A percentile compares a stretch with the other conserved stretches of the same genome.
Conservation (phyloP, 2,113 vertebrate species). For the Onychostruthus taczanowskii region DNA sequence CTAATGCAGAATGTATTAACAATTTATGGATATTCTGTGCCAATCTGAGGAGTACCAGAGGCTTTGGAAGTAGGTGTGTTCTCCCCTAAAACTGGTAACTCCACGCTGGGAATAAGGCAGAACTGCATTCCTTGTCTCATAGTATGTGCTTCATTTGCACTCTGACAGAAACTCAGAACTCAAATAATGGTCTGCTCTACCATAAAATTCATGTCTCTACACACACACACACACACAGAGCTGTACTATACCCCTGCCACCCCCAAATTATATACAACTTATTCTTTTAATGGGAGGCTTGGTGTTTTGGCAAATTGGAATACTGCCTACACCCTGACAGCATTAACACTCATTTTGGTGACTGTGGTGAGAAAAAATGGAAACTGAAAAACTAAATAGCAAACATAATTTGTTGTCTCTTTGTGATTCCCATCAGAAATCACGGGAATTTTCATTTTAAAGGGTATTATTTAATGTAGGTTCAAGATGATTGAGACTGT, state of each 20-base stretch:
- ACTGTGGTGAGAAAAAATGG: neutral
- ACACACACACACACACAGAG: neutral
- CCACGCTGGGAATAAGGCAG: rapidly evolving
- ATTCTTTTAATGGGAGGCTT: neutral
- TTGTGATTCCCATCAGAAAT: neutral
- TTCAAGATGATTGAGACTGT: neutral
- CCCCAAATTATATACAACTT: neutral
- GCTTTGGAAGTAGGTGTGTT: neutral
- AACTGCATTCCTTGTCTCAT: neutral
- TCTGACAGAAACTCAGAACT: neutral
- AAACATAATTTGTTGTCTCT: neutral
- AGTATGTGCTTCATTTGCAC: neutral
- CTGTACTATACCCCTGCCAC: neutral
- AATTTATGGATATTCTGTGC: neutral
- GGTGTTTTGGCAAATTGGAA: neutral
- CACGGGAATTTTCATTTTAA: neutral
- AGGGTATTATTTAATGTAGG: neutral
- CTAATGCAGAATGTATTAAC: neutral
- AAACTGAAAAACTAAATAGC: neutral
- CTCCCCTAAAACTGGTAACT: neutral
- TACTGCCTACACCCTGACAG: neutral
- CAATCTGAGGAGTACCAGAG: neutral
- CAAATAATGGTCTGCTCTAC: neutral
- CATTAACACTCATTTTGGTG: neutral
- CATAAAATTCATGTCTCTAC: neutral